Conservation (phyloP, 2,113 vertebrate genomes). For the Apteryx mantelli region DNA sequence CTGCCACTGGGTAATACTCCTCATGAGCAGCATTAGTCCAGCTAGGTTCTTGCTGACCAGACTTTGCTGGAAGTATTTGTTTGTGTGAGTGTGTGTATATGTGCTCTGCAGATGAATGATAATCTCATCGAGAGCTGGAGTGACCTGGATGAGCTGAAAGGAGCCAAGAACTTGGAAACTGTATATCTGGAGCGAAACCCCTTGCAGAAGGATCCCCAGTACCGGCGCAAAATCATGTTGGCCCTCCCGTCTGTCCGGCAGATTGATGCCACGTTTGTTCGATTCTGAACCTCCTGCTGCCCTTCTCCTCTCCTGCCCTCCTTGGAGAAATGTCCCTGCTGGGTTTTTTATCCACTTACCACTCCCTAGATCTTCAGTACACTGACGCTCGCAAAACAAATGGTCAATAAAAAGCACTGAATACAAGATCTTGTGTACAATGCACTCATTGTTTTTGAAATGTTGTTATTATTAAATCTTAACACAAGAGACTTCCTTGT, state of each 20-base stretch:
- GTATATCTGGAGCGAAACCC: constrained; percentile 97
- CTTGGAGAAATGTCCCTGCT: constrained; percentile 13
- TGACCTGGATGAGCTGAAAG: constrained; percentile 95
- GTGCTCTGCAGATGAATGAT: constrained; percentile 91
- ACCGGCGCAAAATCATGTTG: constrained; percentile 96
- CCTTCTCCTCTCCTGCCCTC: background rate
- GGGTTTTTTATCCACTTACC: constrained; percentile 62
- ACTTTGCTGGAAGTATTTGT: background rate
- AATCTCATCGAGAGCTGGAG: constrained; percentile 96
- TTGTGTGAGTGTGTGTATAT: background rate
- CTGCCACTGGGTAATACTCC: rapidly evolving
- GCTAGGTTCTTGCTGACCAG: no score
- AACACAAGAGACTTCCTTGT: constrained; percentile 15
- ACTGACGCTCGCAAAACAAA: constrained; percentile 44
- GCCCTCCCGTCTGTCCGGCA: constrained; percentile 93
- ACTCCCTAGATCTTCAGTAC: constrained; percentile 52
- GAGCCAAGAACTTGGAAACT: constrained; percentile 89
- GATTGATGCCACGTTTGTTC: constrained; percentile 96
- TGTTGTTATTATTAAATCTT: constrained; percentile 64
- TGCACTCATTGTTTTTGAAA: constrained; percentile 62
- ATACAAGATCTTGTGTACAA: constrained; percentile 35
- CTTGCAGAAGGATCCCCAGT: constrained; percentile 96
- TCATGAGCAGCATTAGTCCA: rapidly evolving
- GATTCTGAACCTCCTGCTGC: constrained; percentile 84
- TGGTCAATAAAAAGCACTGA: constrained; percentile 68